Conservation (phyloP, 2,113 vertebrate species). For the Carassius auratus region DNA sequence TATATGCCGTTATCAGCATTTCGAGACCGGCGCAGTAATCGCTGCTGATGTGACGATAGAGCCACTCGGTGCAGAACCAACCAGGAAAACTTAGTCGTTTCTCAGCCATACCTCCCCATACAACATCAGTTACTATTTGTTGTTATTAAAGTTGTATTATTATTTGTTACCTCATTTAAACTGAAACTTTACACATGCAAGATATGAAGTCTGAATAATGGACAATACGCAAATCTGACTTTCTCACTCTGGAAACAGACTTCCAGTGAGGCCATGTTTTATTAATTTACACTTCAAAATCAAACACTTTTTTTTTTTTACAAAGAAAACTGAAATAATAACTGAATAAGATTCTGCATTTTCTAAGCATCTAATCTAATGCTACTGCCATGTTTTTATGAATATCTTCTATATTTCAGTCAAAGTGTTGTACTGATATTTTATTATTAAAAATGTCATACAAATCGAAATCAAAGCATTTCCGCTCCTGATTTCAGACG, state of each 20-base stretch:
- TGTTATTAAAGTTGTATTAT: no score
- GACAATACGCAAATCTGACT: no score
- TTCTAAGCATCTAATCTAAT: not conserved
- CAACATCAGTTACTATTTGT: not conserved
- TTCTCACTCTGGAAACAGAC: not conserved
- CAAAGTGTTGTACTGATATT: not conserved
- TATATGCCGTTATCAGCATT: conserved; percentile 88
- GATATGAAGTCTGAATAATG: no score
- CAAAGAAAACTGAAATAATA: no score
- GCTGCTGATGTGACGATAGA: conserved; percentile 94
- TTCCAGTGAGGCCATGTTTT: not conserved
- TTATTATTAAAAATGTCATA: no score
- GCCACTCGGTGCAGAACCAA: conserved; percentile 68
- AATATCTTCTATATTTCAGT: no score
- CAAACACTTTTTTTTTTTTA: no score
- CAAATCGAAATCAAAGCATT: not conserved
- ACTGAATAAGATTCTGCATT: not conserved
- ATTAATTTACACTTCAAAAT: not conserved
- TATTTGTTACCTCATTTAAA: no score
- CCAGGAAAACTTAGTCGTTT: not conserved
- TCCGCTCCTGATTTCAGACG: not conserved
- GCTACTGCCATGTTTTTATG: not conserved
- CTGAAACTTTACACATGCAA: no score
- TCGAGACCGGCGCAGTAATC: conserved; percentile 86
- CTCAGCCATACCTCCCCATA: not conserved